A percentile compares a stretch with the other conserved stretches of the same genome.
Evolutionary conservation across 2,888 invertebrate species (phyloP).

Genomic region (Drosophila niveifrons): DNA sequence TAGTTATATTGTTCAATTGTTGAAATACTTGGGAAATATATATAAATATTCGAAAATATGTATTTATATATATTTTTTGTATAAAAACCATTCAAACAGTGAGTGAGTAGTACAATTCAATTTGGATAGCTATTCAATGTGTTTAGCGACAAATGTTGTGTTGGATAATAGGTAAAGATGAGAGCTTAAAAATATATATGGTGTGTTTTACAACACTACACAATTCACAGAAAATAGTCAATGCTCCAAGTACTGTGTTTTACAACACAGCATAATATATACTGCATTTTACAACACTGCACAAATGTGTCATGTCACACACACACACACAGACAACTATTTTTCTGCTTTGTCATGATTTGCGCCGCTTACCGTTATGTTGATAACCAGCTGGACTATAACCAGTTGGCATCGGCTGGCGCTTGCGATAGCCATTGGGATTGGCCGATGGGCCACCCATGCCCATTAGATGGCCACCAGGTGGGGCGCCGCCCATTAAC

Average conservation of each 20-base stretch:
- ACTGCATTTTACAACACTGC: slow-evolving; percentile 9
- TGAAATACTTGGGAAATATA: slow-evolving; percentile 8
- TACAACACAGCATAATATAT: slow-evolving; percentile 2
- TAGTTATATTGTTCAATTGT: slow-evolving; percentile 31
- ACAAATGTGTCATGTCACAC: slow-evolving; percentile 7
- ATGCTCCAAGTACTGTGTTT: background rate
- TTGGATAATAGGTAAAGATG: background rate
- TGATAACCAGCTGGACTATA: slow-evolving; percentile 55
- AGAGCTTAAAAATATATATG: slow-evolving; percentile 8
- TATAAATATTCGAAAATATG: slow-evolving; percentile 11
- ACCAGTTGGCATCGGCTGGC: slow-evolving; percentile 52
- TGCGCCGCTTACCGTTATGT: slow-evolving; percentile 63
- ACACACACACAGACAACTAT: slow-evolving; percentile 2
- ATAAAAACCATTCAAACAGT: slow-evolving; percentile 69
- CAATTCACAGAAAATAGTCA: background rate
- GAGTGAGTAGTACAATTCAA: slow-evolving; percentile 78
- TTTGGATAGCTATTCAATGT: slow-evolving; percentile 65
- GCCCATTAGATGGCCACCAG: slow-evolving; percentile 39
- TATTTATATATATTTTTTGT: slow-evolving; percentile 16
- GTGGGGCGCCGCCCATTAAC: slow-evolving; percentile 35
- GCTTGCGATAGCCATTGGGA: slow-evolving; percentile 62
- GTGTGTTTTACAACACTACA: slow-evolving; percentile 18
- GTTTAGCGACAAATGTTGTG: slow-evolving; percentile 79
- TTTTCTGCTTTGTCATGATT: slow-evolving; percentile 25
- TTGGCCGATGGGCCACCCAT: slow-evolving; percentile 40